These are phyloP conservation scores for Pseudococcus viburni DNA, from an alignment of 2,888 invertebrate genomes.

Conservation along the genomic window DNA sequence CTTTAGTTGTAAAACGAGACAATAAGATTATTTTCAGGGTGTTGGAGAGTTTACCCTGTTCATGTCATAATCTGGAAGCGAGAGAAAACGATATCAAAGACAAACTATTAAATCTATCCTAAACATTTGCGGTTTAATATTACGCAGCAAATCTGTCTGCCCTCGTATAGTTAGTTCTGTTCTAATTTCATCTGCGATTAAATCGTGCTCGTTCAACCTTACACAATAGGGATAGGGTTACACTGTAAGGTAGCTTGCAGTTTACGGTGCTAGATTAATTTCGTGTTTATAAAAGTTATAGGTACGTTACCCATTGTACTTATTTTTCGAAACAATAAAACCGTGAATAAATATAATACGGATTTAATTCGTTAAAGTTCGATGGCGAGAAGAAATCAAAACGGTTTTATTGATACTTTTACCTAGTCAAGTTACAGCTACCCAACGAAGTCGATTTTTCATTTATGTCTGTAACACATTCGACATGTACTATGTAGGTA, in stretches of 20 bases:
- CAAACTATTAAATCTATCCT: conserved; percentile 44
- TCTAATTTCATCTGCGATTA: conserved; percentile 43
- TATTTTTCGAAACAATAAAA: background rate
- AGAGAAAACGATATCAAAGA: conserved; percentile 11
- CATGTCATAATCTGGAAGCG: conserved; percentile 19
- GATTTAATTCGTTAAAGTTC: background rate
- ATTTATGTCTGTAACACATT: background rate
- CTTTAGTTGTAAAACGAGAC: conserved; percentile 32
- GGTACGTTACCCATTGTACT: background rate
- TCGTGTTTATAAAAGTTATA: background rate
- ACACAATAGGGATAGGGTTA: conserved; percentile 13
- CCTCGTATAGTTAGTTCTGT: background rate
- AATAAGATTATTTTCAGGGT: conserved; percentile 19
- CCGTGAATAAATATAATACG: background rate
- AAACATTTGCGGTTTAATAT: conserved; percentile 47
- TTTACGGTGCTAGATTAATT: background rate
- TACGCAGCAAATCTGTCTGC: conserved; percentile 43
- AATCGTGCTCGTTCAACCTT: conserved; percentile 27
- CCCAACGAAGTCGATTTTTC: background rate
- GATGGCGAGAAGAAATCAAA: background rate
- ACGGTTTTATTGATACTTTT: background rate
- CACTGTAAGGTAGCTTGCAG: background rate
- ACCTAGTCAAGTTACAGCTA: background rate
- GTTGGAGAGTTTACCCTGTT: background rate
- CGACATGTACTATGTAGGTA: background rate